phyloP scores from a whole-genome alignment of 2,113 vertebrate species.

The Campylomormyrus tamandua region DNA sequence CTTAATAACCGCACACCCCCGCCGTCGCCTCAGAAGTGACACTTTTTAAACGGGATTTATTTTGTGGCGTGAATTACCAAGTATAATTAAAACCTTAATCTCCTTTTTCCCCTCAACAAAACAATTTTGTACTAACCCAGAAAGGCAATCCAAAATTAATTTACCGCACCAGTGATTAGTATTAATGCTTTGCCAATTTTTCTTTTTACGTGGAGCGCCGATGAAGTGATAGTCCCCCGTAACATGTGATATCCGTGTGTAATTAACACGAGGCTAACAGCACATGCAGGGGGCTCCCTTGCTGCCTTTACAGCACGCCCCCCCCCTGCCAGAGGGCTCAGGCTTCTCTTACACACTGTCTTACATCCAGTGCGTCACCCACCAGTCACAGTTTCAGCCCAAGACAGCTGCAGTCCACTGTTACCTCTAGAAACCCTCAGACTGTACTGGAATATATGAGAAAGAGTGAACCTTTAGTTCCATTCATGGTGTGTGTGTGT shows the following conservation, averaged over 20 bases:
- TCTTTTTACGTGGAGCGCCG: slow-evolving; percentile 27
- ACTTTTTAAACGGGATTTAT: slow-evolving; percentile 58
- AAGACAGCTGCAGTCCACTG: background rate
- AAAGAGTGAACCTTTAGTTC: background rate
- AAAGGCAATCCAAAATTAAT: slow-evolving; percentile 69
- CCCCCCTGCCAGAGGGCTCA: background rate
- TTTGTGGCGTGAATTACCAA: slow-evolving; percentile 62
- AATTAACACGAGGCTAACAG: slow-evolving; percentile 45
- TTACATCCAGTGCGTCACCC: background rate
- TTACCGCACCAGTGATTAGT: slow-evolving; percentile 64
- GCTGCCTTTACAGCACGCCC: background rate
- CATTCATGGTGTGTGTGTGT: too few species aligned
- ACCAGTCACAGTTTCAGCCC: background rate
- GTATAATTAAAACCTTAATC: slow-evolving; percentile 67
- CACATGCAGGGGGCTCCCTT: slow-evolving; percentile 26
- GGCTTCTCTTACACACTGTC: background rate
- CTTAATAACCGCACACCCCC: slow-evolving; percentile 44
- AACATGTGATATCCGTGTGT: slow-evolving; percentile 51
- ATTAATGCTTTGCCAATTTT: slow-evolving; percentile 55
- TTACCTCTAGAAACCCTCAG: background rate
- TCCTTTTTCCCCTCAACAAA: slow-evolving; percentile 63
- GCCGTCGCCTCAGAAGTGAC: slow-evolving; percentile 47
- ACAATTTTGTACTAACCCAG: slow-evolving; percentile 63
- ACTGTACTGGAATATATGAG: background rate
- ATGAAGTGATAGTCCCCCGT: slow-evolving; percentile 47